phyloP scores from a whole-genome alignment of 2,797 vertebrate species.

The Girardinus metallicus region DNA sequence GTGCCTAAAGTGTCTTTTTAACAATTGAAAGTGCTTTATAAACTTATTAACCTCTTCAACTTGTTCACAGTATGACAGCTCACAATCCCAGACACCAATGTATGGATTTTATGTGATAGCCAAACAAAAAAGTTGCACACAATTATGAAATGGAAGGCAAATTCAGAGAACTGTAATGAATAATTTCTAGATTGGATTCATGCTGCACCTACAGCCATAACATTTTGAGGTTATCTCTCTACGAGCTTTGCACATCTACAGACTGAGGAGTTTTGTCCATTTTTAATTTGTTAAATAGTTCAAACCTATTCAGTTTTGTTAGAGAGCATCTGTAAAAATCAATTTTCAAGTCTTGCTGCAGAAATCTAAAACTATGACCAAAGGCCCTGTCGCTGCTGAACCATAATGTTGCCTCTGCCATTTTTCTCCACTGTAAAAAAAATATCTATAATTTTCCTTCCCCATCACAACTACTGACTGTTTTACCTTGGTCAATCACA shows the following conservation, averaged over 20 bases:
- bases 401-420: too few relatives aligned
- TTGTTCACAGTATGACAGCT: not conserved
- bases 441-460: not conserved
- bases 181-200: not conserved
- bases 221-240: not conserved
- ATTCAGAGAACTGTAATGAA: not conserved
- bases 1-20: not conserved
- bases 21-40: too few relatives aligned
- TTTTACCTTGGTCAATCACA: not conserved
- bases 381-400: too few relatives aligned
- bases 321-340: not conserved
- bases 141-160: not conserved
- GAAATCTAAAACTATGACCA: not conserved
- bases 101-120: not conserved
- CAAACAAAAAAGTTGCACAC: not conserved
- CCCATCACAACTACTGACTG: not conserved
- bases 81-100: not conserved
- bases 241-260: not conserved
- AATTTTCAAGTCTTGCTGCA: not conserved
- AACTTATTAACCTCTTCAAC: not conserved
- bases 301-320: not conserved
- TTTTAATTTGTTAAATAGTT: not conserved
- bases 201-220: not conserved
- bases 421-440: too few relatives aligned
- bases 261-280: not conserved